Percentiles rank a stretch among this genome's conserved stretches.
Conservation (phyloP, 2,888 invertebrate genomes). For the Ophion costatus region DNA sequence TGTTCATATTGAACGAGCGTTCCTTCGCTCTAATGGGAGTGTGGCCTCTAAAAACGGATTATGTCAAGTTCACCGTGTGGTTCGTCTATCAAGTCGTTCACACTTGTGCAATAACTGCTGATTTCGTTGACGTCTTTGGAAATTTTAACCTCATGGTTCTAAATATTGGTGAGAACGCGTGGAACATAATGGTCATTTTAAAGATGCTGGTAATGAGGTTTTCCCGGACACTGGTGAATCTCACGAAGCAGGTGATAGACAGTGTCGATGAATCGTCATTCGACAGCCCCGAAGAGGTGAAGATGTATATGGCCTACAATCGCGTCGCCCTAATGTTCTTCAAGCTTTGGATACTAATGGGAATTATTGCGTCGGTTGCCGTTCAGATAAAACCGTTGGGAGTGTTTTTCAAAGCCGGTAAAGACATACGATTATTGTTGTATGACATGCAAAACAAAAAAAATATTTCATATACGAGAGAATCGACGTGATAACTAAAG, state of each 20-base stretch:
- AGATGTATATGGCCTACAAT: conserved; percentile 60
- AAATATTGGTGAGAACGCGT: conserved; percentile 54
- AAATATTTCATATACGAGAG: neutral
- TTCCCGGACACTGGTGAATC: conserved; percentile 39
- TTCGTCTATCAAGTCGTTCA: conserved; percentile 56
- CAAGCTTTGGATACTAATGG: conserved; percentile 41
- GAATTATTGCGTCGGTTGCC: conserved; percentile 35
- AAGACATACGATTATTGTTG: conserved; percentile 4
- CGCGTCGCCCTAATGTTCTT: conserved; percentile 52
- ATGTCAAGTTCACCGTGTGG: conserved; percentile 56
- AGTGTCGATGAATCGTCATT: conserved; percentile 39
- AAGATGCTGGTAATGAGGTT: conserved; percentile 61
- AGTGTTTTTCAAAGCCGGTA: conserved; percentile 58
- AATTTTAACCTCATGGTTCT: conserved; percentile 48
- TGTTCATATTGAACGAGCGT: conserved; percentile 58
- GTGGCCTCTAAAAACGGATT: conserved; percentile 56
- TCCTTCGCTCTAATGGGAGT: conserved; percentile 59
- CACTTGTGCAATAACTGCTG: conserved; percentile 49
- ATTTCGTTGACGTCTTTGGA: conserved; percentile 56
- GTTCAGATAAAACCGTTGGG: conserved; percentile 59
- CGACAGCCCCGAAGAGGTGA: conserved; percentile 38
- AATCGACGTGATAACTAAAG: no score
- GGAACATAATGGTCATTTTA: conserved; percentile 56
- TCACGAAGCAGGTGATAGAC: conserved; percentile 34
- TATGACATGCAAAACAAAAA: neutral